Base-by-base conservation (phyloP, 2,888 invertebrate genomes). In the Auanema sp. region DNA sequence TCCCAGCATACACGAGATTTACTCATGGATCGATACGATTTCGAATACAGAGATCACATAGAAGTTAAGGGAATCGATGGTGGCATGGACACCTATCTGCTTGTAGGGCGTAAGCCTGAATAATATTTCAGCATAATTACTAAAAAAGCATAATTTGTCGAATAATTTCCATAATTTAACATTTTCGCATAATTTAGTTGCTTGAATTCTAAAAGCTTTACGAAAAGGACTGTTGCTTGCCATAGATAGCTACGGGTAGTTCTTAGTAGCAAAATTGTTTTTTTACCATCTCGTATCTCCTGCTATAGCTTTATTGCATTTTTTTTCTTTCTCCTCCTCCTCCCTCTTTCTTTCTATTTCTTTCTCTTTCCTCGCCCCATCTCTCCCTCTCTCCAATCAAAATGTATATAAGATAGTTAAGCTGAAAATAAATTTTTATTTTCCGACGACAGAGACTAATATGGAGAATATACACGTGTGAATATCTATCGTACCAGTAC, bases 21-120 rank as follows among this genome's bases (percentile, higher is more conserved):
- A 52, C 87, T 97, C 42, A 87, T 89, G 42, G 87, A 89, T 16
- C 87, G 88, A 77, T 97, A 92, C 84, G 90, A 91, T 60, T 93
- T 96, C 84, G 92, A 93, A 82, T 91, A 89, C n/a, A 89, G 96
- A 2, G 96, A 94, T 24, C 90, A 91, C 80, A 92, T 96, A 42
- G 93, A 91, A 81, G 95, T 97, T 0, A 97, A 97, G 85, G 96
- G 96, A 40, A 96, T 83, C 56, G 83, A 83, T 65, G 76, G 77
- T n/a, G 84, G 84, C 60, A 83, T 83, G 83, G 83, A 83, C 65
- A 83, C 83, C 1, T 84, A 76, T 68, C 65, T 84, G 47, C 65
- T 83, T 55, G 73, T 72, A 47, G 74, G 74, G 5, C 59, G 71
- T 40, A 71, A 69, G 61, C 68, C 65, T 11, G 74, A 74, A 25